phyloP scores from a whole-genome alignment of 1,140 invertebrate genomes.

The Phenacoccus solenopsis region DNA sequence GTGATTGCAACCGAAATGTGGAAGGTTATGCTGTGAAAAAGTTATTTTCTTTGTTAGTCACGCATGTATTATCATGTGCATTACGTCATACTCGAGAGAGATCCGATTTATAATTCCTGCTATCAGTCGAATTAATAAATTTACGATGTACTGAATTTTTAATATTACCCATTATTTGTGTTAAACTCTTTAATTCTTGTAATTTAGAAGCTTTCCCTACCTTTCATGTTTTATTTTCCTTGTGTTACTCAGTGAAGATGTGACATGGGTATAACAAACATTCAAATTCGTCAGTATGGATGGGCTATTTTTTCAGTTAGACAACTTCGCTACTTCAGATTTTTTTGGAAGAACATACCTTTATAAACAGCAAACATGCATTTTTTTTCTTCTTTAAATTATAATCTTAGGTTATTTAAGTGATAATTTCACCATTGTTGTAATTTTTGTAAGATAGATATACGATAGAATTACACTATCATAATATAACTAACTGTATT shows the following conservation, averaged over 20 bases:
- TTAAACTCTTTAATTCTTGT: neutral
- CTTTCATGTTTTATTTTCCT: slow-evolving; percentile 4
- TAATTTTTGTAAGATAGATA: slow-evolving; percentile 8
- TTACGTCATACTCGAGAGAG: too few species aligned
- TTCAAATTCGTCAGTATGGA: neutral
- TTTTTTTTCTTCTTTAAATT: neutral
- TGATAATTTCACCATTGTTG: neutral
- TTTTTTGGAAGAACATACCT: slow-evolving; percentile 4
- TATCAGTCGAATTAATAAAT: too few species aligned
- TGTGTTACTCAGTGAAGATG: slow-evolving; percentile 9
- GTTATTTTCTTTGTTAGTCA: too few species aligned
- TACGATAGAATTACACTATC: neutral
- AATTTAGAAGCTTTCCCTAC: slow-evolving; percentile 5
- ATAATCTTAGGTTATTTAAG: neutral
- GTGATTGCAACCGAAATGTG: too few species aligned
- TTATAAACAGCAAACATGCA: neutral
- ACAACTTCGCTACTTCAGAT: neutral
- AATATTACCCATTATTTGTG: slow-evolving; percentile 5
- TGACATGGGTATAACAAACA: slow-evolving; percentile 5
- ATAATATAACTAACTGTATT: slow-evolving; percentile 6
- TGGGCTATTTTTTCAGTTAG: slow-evolving; percentile 10
- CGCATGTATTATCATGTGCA: too few species aligned
- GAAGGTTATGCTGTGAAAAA: too few species aligned
- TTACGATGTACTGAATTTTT: neutral
- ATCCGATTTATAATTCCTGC: too few species aligned